Base-by-base conservation (phyloP, 2,113 vertebrate species). In the Salminus brasiliensis region DNA sequence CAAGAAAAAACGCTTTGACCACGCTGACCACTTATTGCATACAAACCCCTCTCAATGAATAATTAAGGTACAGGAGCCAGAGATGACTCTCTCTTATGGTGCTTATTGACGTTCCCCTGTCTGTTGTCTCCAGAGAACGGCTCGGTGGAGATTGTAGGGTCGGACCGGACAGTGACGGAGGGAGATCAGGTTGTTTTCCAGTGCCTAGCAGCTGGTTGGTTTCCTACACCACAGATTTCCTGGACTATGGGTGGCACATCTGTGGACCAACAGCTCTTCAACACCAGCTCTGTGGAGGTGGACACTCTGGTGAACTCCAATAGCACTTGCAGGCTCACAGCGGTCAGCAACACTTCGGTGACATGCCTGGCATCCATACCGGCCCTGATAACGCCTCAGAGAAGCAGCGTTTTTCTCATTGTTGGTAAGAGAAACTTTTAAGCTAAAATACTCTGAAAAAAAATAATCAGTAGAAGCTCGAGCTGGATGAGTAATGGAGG, bases 141-240 rank as follows among this genome's bases (percentile, higher is more conserved):
- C 67, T 84, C 85, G 3, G 88, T 97, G 87, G 32, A 11, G 82
- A 94, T 96, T 81, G 69, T 70, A 41, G 89, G 83, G 41, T 86
- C 72, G 43, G 89, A 89, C 52, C 66, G 90, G 63, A 92, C 90
- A 1, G 93, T 91, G 73, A 72, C 0, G 11, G 84, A 92, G 78
- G 94, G 92, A 32, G 55, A 91, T 60, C 88, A 91, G 86, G 76
- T 91, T 70, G 86, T 91, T 71, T 88, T 98, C 85, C 87, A 88
- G 87, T 98, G 96, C 32, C 78, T 66, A 30, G 91, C 92, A 0
- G 13, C 72, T 23, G 91, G 84, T 80, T 98, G 97, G 97, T 90
- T 76, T 67, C 95, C 95, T 0, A 71, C 62, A 27, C 93, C 96
- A 0, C 65, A 81, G 1, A 65, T 98, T 57, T 87, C 78, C 74